Evolutionary conservation across 2,888 invertebrate genomes (phyloP).

Genomic region (Mycogona germanica): DNA sequence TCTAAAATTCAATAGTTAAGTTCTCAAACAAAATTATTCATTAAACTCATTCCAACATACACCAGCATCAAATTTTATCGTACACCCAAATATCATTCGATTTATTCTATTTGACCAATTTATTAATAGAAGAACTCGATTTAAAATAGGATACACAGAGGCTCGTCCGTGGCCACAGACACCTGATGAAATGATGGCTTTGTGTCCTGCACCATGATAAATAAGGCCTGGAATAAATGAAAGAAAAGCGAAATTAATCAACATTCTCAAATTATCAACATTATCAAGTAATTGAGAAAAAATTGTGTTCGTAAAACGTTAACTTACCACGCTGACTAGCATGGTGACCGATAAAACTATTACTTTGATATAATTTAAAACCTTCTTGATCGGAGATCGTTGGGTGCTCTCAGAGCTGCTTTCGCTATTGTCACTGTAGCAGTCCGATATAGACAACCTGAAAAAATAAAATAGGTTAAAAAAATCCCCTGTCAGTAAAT

Average conservation of each 20-base stretch:
- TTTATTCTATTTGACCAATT: too few species aligned
- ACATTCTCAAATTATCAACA: not conserved
- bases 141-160: conserved; percentile 8
- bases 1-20: conserved; percentile 6
- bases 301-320: too few species aligned
- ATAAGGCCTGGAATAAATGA: conserved; percentile 2
- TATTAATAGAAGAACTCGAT: too few species aligned
- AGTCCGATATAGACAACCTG: too few species aligned
- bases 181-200: conserved; percentile 8
- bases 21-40: not conserved
- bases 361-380: conserved; percentile 8
- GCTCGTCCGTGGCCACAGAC: conserved; percentile 4
- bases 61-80: too few species aligned
- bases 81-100: too few species aligned
- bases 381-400: not conserved
- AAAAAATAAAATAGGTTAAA: too few species aligned
- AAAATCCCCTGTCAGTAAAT: too few species aligned
- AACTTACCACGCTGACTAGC: conserved; percentile 13
- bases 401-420: not conserved
- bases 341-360: conserved; percentile 6
- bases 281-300: not conserved
- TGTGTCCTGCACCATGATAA: conserved; percentile 7
- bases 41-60: not conserved
- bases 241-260: not conserved
- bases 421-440: conserved; percentile 6